Percentiles rank a stretch among this genome's conserved stretches.
phyloP scores from a whole-genome alignment of 2,797 vertebrate genomes.

The Etheostoma nigrum region DNA sequence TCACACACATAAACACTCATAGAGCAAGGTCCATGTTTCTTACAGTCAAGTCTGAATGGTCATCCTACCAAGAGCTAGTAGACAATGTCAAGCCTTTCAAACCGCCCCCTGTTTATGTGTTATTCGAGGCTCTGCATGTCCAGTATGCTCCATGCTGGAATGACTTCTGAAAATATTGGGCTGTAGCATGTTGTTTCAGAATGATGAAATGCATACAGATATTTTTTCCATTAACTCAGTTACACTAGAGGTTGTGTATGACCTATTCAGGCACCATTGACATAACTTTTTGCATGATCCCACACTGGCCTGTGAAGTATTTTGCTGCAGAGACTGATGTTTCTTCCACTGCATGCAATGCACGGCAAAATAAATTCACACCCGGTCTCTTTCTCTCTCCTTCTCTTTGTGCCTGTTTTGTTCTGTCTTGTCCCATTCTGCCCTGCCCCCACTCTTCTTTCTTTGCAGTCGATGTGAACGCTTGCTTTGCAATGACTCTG shows the following conservation, averaged over 20 bases:
- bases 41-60: neutral
- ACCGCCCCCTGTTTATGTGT: slow-evolving; percentile 2
- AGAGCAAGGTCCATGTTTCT: neutral
- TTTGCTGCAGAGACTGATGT: slow-evolving; percentile 57
- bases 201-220: slow-evolving; percentile 45
- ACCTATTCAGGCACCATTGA: slow-evolving; percentile 31
- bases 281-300: slow-evolving; percentile 73
- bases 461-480: slow-evolving; percentile 98
- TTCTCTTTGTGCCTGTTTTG: slow-evolving; percentile 73
- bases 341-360: slow-evolving; percentile 81
- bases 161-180: slow-evolving; percentile 41
- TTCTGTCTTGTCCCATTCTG: slow-evolving; percentile 55
- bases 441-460: slow-evolving; percentile 56
- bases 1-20: slow-evolving; percentile 5
- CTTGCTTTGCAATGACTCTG: slow-evolving; percentile 97
- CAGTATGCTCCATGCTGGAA: slow-evolving; percentile 55
- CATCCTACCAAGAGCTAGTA: neutral
- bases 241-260: slow-evolving; percentile 36
- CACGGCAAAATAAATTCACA: slow-evolving; percentile 78
- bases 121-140: slow-evolving; percentile 68
- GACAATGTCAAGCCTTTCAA: slow-evolving; percentile 14
- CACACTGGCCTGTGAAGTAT: slow-evolving; percentile 48
- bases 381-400: slow-evolving; percentile 69
- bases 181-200: slow-evolving; percentile 70
- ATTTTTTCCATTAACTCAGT: slow-evolving; percentile 24